Conservation (phyloP, 2,888 invertebrate species). For the Drosophila lutescens region DNA sequence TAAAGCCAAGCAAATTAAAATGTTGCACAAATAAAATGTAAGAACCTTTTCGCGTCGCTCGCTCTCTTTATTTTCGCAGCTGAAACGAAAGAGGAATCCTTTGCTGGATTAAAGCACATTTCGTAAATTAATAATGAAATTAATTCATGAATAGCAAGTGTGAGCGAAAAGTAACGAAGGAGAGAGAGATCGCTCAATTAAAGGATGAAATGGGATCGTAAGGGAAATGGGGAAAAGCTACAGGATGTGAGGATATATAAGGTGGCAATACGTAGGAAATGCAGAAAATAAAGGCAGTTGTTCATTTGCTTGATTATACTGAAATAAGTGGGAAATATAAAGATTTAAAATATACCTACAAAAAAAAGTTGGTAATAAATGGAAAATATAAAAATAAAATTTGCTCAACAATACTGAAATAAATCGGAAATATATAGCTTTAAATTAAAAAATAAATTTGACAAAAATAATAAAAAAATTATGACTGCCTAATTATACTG, state of each 20-base stretch:
- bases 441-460: too few species aligned
- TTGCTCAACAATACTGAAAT: too few species aligned
- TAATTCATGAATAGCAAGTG: constrained; percentile 31
- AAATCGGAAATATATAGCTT: too few species aligned
- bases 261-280: neutral
- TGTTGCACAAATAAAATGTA: constrained; percentile 65
- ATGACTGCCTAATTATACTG: too few species aligned
- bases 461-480: too few species aligned
- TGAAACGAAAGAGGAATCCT: constrained; percentile 14
- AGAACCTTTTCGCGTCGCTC: constrained; percentile 46
- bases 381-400: too few species aligned
- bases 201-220: neutral
- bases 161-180: neutral
- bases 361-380: too few species aligned
- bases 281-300: too few species aligned
- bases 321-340: too few species aligned
- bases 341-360: too few species aligned
- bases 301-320: too few species aligned
- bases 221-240: neutral
- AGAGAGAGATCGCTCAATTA: constrained; percentile 3
- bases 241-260: neutral
- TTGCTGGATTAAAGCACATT: constrained; percentile 37
- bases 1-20: constrained; percentile 59
- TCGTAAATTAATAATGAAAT: constrained; percentile 64
- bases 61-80: neutral